Percentiles rank a stretch among this genome's conserved stretches.
Evolutionary conservation across 2,113 vertebrate species (phyloP).

Genomic region (Caloenas nicobarica): DNA sequence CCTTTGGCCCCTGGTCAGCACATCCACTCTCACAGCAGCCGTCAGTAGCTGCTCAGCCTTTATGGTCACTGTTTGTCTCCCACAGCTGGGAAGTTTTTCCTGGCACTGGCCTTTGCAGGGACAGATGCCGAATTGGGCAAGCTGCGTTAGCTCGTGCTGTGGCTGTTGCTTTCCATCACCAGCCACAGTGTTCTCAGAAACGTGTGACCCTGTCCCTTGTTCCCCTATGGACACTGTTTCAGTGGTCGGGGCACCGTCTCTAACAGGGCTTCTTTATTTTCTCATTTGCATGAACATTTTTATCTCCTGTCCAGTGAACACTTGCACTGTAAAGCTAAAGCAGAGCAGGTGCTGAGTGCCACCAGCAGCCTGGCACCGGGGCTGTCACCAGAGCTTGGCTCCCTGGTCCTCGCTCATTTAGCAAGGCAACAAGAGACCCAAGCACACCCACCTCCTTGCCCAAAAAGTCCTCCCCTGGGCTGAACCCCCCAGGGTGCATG

Average conservation of each 20-base stretch:
- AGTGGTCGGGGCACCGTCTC: neutral
- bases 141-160: neutral
- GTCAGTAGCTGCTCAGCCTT: neutral
- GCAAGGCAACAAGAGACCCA: neutral
- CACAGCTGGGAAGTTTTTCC: fast-evolving
- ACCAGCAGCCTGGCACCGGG: neutral
- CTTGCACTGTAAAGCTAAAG: fast-evolving
- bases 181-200: neutral
- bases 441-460: neutral
- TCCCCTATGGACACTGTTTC: neutral
- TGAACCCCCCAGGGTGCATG: fast-evolving
- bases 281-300: neutral
- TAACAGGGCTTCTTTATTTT: neutral
- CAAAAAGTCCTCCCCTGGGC: neutral
- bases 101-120: neutral
- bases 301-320: neutral
- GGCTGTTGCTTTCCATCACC: neutral
- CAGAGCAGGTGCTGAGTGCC: neutral
- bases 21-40: neutral
- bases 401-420: neutral
- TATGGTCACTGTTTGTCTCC: fast-evolving
- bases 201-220: neutral
- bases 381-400: neutral
- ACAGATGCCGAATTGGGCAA: neutral
- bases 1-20: neutral